Evolutionary conservation across 2,797 vertebrate species (phyloP).

Genomic region (Sphenopsis melanotis): DNA sequence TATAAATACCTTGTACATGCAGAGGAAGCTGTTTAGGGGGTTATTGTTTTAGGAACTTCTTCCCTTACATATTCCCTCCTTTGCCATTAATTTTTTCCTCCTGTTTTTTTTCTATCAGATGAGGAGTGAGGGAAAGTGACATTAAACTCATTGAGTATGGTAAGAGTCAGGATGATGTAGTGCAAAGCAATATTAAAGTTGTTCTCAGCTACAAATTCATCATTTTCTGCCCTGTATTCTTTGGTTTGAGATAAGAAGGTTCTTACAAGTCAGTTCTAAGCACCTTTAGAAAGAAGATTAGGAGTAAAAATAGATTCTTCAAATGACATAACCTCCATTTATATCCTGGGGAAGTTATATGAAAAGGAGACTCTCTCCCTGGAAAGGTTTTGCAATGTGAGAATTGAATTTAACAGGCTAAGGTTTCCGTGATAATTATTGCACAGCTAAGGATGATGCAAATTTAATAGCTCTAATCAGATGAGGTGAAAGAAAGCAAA

Average conservation of each 20-base stretch:
- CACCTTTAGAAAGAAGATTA: background rate
- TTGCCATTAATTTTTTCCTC: background rate
- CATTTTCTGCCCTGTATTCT: background rate
- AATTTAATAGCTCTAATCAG: conserved; percentile 59
- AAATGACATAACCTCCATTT: background rate
- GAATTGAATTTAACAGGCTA: conserved; percentile 45
- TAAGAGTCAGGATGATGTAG: background rate
- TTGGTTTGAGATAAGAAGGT: background rate
- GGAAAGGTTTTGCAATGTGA: conserved; percentile 6
- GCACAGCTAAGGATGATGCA: conserved; percentile 51
- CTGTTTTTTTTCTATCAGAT: background rate
- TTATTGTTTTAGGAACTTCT: background rate
- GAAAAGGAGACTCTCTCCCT: conserved; percentile 10
- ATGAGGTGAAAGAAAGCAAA: conserved; percentile 55
- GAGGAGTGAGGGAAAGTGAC: background rate
- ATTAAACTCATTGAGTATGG: background rate
- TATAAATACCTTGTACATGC: background rate
- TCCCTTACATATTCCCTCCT: background rate
- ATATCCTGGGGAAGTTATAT: background rate
- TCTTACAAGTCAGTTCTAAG: background rate
- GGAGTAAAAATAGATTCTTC: conserved; percentile 4
- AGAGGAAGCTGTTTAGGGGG: background rate
- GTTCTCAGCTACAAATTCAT: background rate
- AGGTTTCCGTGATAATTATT: conserved; percentile 14
- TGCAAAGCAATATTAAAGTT: background rate